A percentile compares a stretch with the other conserved stretches of the same genome.
phyloP scores from a whole-genome alignment of 2,888 invertebrate species.

The Eledona agricola region DNA sequence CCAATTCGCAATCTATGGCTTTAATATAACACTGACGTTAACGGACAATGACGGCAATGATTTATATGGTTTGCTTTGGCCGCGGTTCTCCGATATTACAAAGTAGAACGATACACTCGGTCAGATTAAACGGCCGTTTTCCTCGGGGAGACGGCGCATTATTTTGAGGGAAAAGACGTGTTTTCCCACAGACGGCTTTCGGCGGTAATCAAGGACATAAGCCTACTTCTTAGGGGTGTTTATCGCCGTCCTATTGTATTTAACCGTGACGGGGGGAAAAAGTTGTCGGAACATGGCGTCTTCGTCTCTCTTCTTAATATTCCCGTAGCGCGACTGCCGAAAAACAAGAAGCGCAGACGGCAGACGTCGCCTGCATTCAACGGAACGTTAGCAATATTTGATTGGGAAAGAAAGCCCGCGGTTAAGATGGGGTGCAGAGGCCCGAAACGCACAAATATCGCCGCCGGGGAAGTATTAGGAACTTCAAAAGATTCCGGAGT shows the following conservation, averaged over 20 bases:
- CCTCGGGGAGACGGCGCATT: slow-evolving; percentile 38
- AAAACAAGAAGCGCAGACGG: neutral
- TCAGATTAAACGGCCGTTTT: slow-evolving; percentile 45
- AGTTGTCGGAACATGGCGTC: slow-evolving; percentile 1
- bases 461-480: slow-evolving; percentile 21
- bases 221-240: slow-evolving; percentile 44
- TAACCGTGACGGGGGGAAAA: slow-evolving; percentile 16
- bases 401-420: slow-evolving; percentile 38
- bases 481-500: slow-evolving; percentile 30
- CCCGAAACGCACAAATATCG: slow-evolving; percentile 35
- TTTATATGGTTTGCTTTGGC: slow-evolving; percentile 49
- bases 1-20: neutral
- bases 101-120: slow-evolving; percentile 42
- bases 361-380: slow-evolving; percentile 15
- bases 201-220: slow-evolving; percentile 45
- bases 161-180: slow-evolving; percentile 46
- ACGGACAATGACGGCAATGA: slow-evolving; percentile 49
- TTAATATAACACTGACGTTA: slow-evolving; percentile 43
- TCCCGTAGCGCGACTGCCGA: neutral
- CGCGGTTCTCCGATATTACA: slow-evolving; percentile 45
- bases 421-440: slow-evolving; percentile 31
- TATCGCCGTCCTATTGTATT: slow-evolving; percentile 34
- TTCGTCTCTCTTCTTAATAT: slow-evolving; percentile 21
- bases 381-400: slow-evolving; percentile 35
- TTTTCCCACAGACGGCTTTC: slow-evolving; percentile 40